These are phyloP conservation scores for Polydrusus tereticollis DNA, from an alignment of 2,888 invertebrate genomes.

Conservation along the genomic window DNA sequence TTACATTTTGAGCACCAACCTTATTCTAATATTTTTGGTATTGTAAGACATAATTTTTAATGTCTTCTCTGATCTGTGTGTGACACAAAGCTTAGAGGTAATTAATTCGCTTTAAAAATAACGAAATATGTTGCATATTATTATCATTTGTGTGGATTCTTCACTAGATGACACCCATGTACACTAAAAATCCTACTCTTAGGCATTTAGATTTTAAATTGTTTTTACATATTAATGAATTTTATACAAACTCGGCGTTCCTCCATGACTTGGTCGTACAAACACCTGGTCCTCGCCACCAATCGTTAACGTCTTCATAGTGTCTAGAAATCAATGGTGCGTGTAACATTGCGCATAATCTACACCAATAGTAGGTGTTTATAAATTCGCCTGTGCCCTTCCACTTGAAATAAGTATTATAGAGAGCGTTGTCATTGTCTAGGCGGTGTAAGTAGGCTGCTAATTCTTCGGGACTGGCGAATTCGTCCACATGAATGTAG, in stretches of 20 bases:
- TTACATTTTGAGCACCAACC: too few relatives aligned
- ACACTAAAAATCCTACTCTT: neutral
- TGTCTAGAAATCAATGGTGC: constrained; percentile 72
- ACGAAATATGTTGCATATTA: too few relatives aligned
- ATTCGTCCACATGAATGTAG: constrained; percentile 97
- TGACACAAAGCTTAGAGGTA: too few relatives aligned
- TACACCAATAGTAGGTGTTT: constrained; percentile 95
- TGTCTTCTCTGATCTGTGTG: too few relatives aligned
- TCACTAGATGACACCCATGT: neutral
- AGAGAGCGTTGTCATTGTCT: constrained; percentile 88
- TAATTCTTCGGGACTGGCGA: constrained; percentile 86
- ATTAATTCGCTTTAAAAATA: too few relatives aligned
- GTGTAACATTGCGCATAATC: constrained; percentile 88
- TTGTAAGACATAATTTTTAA: too few relatives aligned
- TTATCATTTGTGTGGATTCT: too few relatives aligned
- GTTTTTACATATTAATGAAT: neutral
- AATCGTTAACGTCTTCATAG: constrained; percentile 88
- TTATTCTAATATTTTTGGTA: too few relatives aligned
- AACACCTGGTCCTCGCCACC: constrained; percentile 89
- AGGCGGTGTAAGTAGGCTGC: constrained; percentile 88
- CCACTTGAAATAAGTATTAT: constrained; percentile 94
- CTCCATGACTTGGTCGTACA: constrained; percentile 83
- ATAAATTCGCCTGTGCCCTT: constrained; percentile 96
- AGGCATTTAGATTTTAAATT: too few relatives aligned
- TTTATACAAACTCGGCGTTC: constrained; percentile 59